Conservation (phyloP, 2,888 invertebrate species). For the Alviniconcha strummeri region DNA sequence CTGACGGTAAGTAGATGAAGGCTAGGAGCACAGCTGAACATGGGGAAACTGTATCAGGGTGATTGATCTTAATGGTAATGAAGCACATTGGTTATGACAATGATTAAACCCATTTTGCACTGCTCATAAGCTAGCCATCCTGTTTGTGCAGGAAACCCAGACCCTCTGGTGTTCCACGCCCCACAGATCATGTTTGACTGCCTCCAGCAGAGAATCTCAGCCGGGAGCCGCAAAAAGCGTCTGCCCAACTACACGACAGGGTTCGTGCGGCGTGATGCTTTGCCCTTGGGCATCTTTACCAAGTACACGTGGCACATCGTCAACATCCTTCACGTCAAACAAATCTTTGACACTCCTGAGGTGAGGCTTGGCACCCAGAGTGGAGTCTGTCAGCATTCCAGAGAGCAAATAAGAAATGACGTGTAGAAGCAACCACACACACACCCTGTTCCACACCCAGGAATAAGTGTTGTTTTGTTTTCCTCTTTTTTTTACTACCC, state of each 20-base stretch:
- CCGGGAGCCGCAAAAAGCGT: conserved; percentile 79
- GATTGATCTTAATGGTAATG: no score
- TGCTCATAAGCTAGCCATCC: no score
- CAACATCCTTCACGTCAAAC: conserved; percentile 82
- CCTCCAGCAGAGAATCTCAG: conserved; percentile 82
- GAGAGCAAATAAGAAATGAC: not conserved
- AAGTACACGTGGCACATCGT: conserved; percentile 85
- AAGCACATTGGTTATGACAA: no score
- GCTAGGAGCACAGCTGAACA: no score
- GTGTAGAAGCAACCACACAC: not conserved
- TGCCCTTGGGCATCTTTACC: conserved; percentile 81
- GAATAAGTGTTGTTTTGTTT: not conserved
- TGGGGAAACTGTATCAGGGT: no score
- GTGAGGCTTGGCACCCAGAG: conserved; percentile 65
- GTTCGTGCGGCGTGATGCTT: conserved; percentile 78
- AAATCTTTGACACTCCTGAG: conserved; percentile 82
- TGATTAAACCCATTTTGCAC: no score
- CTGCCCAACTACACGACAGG: conserved; percentile 81
- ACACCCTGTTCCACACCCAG: not conserved
- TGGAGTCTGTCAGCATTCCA: no score
- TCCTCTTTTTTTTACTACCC: not conserved
- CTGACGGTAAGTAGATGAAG: no score
- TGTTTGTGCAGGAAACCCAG: conserved; percentile 75
- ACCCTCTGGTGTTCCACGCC: conserved; percentile 82
- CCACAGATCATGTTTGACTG: conserved; percentile 84